Evolutionary conservation across 2,113 vertebrate genomes (phyloP), one percentile per base, ranked within the genome.

Genomic region (Fukomys damarensis): DNA sequence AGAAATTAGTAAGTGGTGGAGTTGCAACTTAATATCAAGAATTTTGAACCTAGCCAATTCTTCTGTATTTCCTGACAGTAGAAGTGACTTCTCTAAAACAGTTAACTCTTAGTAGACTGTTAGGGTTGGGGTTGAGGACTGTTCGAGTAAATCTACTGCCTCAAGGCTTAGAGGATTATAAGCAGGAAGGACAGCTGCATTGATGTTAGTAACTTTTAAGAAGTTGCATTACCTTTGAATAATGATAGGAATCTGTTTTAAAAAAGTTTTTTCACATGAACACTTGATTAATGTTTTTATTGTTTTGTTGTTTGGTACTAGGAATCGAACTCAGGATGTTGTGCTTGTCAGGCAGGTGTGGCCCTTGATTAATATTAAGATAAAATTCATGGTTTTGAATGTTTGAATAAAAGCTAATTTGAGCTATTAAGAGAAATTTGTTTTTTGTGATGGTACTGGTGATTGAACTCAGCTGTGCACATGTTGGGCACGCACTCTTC

Each of bases 361-460:
- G 46, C 46, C 46, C n/a, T 59, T 43, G 52, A 54, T 92, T 91
- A 65, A 74, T 93, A 77, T 92, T 94, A 68, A 96, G 11, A 72
- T 93, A 80, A 88, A 93, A 58, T 52, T 19, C 1, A 68, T 94
- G 38, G 35, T 93, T 94, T 93, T 94, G 7, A 93, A 84, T 86
- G 13, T 94, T 93, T 93, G 46, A 46, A 32, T 74, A 84, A 13
- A 90, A 72, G 58, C 86, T 91, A 81, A 91, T 79, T 28, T 88
- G 52, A 70, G 84, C 13, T 76, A 5, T 58, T 93, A 92, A 82
- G 68, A 49, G 49, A 52, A 14, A 79, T 79, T 52, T 52, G 52
- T 52, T 52, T 52, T 17, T 32, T 52, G 26, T 79, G 30, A 20
- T 79, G 76, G 43, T 79, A 35, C 49, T 32, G 7, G 46, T 52